Conservation (phyloP, 2,797 vertebrate species). For the Ptychadena robeensis region DNA sequence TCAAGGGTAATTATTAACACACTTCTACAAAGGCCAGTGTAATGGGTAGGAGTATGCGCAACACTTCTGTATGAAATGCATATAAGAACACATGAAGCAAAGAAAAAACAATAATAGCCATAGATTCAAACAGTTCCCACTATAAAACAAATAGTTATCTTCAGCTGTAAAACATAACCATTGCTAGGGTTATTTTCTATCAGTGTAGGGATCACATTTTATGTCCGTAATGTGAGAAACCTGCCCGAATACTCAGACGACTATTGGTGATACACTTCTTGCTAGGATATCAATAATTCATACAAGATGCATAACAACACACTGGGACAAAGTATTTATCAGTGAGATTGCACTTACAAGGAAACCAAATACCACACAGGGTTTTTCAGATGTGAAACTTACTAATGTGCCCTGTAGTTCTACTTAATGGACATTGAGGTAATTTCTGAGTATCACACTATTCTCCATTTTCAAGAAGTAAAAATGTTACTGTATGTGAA, state of each 20-base stretch:
- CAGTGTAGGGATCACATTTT: slow-evolving; percentile 42
- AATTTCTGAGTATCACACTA: no score
- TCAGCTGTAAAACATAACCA: slow-evolving; percentile 24
- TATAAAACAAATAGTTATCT: not conserved
- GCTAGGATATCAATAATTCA: slow-evolving; percentile 80
- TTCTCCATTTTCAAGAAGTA: no score
- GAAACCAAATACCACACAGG: slow-evolving; percentile 67
- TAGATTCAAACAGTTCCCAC: not conserved
- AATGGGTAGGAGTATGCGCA: no score
- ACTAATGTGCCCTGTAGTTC: slow-evolving; percentile 15
- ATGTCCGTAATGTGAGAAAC: slow-evolving; percentile 68
- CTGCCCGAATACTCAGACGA: slow-evolving; percentile 66
- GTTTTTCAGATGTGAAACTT: slow-evolving; percentile 42
- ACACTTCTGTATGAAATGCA: no score
- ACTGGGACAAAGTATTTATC: slow-evolving; percentile 79
- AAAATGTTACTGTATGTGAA: no score
- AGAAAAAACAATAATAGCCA: not conserved
- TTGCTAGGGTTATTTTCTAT: slow-evolving; percentile 8
- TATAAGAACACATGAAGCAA: no score
- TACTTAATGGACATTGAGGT: not conserved
- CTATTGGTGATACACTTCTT: slow-evolving; percentile 72
- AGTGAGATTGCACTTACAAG: slow-evolving; percentile 74
- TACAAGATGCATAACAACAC: slow-evolving; percentile 76
- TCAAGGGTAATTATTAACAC: no score
- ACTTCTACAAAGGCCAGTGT: no score